These are phyloP conservation scores for Corella eumyota DNA, from an alignment of 23 tunicate species.

Conservation along the genomic window DNA sequence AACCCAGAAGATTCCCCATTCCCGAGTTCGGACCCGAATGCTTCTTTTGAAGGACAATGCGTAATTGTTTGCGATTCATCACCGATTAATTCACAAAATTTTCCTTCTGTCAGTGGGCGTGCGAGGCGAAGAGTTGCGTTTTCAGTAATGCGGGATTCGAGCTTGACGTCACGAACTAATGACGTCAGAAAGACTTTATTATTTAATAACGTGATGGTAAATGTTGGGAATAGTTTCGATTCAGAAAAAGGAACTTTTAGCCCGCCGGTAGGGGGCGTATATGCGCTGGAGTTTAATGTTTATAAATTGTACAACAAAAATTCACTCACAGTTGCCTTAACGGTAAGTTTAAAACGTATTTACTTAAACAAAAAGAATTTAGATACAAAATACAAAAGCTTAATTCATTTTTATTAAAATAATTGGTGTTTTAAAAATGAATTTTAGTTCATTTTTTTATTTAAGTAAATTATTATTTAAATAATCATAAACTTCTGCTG, in stretches of 20 bases:
- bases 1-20: background rate
- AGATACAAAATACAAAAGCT: too few relatives aligned
- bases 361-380: too few relatives aligned
- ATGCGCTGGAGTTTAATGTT: conserved; percentile 27
- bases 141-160: conserved; percentile 9
- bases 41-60: conserved; percentile 44
- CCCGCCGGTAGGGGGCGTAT: conserved; percentile 28
- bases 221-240: conserved; percentile 32
- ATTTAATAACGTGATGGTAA: conserved; percentile 33
- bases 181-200: conserved; percentile 10
- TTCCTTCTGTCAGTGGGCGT: background rate
- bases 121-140: conserved; percentile 13
- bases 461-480: too few relatives aligned
- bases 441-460: too few relatives aligned
- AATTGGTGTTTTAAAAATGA: too few relatives aligned
- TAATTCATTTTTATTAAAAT: too few relatives aligned
- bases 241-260: conserved; percentile 13
- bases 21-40: conserved; percentile 6
- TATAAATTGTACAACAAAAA: conserved; percentile 30
- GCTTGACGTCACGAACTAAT: background rate
- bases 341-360: too few relatives aligned
- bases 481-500: too few relatives aligned
- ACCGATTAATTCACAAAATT: background rate
- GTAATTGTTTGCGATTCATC: conserved; percentile 50
- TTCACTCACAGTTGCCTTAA: conserved; percentile 33